Evolutionary conservation across 2,797 vertebrate genomes (phyloP), one percentile per base, ranked within the genome.

Genomic region (Chelmon rostratus): DNA sequence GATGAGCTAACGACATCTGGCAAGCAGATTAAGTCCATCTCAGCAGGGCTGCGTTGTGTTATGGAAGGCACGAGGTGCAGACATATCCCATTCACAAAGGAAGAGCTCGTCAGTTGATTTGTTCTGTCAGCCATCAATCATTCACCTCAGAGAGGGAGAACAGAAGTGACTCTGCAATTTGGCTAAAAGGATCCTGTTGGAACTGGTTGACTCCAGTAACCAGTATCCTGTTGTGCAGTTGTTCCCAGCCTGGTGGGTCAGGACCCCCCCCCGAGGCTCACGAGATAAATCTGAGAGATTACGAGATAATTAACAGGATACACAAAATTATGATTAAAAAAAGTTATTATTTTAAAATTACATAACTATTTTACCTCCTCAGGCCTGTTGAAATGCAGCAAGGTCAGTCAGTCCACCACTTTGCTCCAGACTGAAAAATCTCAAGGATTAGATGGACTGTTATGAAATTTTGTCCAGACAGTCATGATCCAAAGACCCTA

Each of bases 1-100:
- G 81, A 84, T 83, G 76, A 89, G 69, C 69, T 71, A 64, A 52
- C 73, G 2, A 87, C 92, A 94, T 91, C 94, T 94, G 92, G 89
- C 81, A 28, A 52, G 69, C 87, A 84, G 89, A 93, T 94, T 92
- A 88, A 77, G 37, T 83, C 57, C 37, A 62, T 79, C 28, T 82
- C 64, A 76, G 37, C 8, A 13, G 28, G 38, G 47, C 64, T 76
- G 65, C 58, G 62, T 56, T 82, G 47, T 59, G 56, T 63, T 33
- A 63, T 16, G 25, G 38, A 74, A 42, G 42, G 33, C 31, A 59
- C 66, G 47, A 68, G 33, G 46, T 28, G 37, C 37, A 31, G 18
- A 28, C 37, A 38, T 68, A 13, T 63, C n/a, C 63, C 40, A 78
- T 33, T 8, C 68, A 67, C 23, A 63, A 46, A 68, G 33, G 11